Conservation (phyloP, 2,888 invertebrate genomes). For the Muschampia plurimacula region DNA sequence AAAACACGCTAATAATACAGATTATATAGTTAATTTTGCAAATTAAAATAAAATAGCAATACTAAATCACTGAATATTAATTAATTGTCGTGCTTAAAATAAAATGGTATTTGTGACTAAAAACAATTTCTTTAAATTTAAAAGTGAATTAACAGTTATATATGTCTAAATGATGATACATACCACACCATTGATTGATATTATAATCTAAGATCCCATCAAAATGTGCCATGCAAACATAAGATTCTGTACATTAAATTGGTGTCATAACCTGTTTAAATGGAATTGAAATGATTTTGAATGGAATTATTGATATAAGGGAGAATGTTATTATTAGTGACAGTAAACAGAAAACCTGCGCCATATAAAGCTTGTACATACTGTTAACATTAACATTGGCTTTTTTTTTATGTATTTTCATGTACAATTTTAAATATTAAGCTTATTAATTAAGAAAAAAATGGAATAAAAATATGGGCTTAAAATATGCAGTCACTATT, state of each 20-base stretch:
- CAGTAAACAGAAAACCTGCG: background rate
- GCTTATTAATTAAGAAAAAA: too few relatives aligned
- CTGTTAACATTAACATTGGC: too few relatives aligned
- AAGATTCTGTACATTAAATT: background rate
- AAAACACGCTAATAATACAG: background rate
- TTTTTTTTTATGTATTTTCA: too few relatives aligned
- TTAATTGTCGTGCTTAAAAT: too few relatives aligned
- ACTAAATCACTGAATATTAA: background rate
- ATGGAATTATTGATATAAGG: background rate
- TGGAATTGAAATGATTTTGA: background rate
- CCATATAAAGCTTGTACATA: background rate
- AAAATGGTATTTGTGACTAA: too few relatives aligned
- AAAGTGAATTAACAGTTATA: too few relatives aligned
- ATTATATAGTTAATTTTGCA: background rate
- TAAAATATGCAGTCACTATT: too few relatives aligned
- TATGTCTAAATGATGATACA: too few relatives aligned
- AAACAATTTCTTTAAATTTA: too few relatives aligned
- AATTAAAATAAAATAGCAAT: background rate
- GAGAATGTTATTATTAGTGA: background rate
- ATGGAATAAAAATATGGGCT: too few relatives aligned
- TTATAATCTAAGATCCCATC: background rate
- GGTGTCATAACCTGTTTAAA: constrained; percentile 2
- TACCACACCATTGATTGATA: too few relatives aligned
- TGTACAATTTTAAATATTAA: too few relatives aligned
- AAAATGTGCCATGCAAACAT: background rate